A percentile compares a stretch with the other conserved stretches of the same genome.
Conservation (phyloP, 1,140 invertebrate species). For the Drosophila orena region DNA sequence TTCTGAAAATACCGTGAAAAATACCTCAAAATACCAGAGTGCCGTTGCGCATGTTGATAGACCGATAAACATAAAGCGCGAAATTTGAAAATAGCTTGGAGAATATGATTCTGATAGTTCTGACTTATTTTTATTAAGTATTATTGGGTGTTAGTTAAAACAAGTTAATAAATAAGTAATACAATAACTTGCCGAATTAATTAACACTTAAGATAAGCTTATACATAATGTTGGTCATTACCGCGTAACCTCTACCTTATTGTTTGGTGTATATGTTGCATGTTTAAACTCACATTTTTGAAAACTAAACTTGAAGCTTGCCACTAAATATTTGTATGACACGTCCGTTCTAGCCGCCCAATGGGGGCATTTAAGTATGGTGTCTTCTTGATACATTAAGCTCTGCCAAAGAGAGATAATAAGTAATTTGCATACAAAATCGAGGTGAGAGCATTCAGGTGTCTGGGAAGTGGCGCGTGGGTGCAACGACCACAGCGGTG, state of each 20-base stretch:
- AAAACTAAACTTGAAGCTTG: background rate
- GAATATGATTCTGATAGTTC: background rate
- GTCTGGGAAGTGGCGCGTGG: slow-evolving; percentile 28
- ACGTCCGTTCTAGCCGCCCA: background rate
- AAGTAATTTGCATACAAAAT: slow-evolving; percentile 22
- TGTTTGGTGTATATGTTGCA: background rate
- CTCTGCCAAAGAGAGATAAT: slow-evolving; percentile 8
- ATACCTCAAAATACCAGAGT: slow-evolving; percentile 4
- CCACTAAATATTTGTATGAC: too few species aligned
- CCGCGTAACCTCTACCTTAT: too few species aligned
- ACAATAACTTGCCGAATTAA: too few species aligned
- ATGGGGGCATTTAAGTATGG: background rate
- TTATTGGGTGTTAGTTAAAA: too few species aligned
- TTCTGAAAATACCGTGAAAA: background rate
- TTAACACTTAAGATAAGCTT: too few species aligned
- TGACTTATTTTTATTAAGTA: too few species aligned
- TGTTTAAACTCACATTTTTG: background rate
- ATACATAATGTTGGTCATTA: too few species aligned
- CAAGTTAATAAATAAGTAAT: too few species aligned
- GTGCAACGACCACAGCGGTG: slow-evolving; percentile 65
- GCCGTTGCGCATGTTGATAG: slow-evolving; percentile 30
- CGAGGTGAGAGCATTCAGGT: slow-evolving; percentile 12
- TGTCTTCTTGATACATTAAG: background rate
- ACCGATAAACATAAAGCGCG: slow-evolving; percentile 5
- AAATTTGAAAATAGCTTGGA: background rate